Conservation (phyloP, 2,888 invertebrate genomes). For the Eupithecia abbreviata region DNA sequence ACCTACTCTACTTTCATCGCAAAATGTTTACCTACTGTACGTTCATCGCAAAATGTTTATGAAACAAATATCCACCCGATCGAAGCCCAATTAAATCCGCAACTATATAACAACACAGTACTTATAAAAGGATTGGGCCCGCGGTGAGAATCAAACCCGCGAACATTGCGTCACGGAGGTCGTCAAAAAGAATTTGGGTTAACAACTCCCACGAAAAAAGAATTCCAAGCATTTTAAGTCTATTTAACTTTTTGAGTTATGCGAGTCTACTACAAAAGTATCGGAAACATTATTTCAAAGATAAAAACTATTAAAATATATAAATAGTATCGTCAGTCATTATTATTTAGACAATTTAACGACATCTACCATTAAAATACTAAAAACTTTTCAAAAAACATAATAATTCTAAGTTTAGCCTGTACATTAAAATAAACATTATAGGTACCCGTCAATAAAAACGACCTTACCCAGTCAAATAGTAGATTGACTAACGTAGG, state of each 20-base stretch:
- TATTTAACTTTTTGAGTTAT: slow-evolving; percentile 2
- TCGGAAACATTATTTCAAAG: slow-evolving; percentile 20
- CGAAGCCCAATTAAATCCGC: not conserved
- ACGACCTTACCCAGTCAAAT: slow-evolving; percentile 35
- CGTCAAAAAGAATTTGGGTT: not conserved
- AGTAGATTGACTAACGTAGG: not conserved
- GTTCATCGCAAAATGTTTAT: too few relatives aligned
- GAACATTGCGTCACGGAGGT: not conserved
- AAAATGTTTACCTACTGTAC: too few relatives aligned
- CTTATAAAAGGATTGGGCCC: not conserved
- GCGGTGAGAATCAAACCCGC: not conserved
- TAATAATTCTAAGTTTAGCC: slow-evolving; percentile 22
- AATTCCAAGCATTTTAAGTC: not conserved
- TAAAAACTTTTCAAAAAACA: slow-evolving; percentile 22
- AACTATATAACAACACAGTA: not conserved
- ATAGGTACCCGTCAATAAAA: slow-evolving; percentile 26
- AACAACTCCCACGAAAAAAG: not conserved
- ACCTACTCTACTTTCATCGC: too few relatives aligned
- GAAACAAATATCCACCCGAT: too few relatives aligned
- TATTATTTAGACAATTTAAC: slow-evolving; percentile 36
- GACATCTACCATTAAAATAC: slow-evolving; percentile 30
- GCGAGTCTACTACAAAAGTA: slow-evolving; percentile 1
- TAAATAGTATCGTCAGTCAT: slow-evolving; percentile 21
- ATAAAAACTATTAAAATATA: slow-evolving; percentile 17
- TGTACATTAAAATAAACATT: slow-evolving; percentile 34